Evolutionary conservation across 2,888 invertebrate genomes (phyloP), one percentile per base, ranked within the genome.

Genomic region (Dasysyrphus tricinctus): DNA sequence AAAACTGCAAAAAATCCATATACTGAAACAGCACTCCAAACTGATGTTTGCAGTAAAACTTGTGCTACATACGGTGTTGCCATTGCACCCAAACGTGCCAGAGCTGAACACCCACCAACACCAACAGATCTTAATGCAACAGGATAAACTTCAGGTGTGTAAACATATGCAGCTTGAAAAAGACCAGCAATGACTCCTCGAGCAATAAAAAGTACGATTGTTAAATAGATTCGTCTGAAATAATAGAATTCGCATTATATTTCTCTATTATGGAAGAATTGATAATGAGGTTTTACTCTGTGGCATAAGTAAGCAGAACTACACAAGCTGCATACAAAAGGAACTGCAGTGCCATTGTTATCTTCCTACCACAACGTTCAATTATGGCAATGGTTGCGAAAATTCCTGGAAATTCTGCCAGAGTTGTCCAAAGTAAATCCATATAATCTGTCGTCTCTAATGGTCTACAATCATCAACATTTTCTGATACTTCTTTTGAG

Each of bases 71-170:
- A 98, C 0, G 98, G 98, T 0, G 98, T 98, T 16, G 97, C 93
- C 96, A 98, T 98, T 29, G 98, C 98, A 11, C 98, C 98, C 11
- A 98, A 94, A 56, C 98, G 93, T 0, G 98, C 98, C 93, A 98
- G 96, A 0, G 97, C 96, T 89, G 97, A 97, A 91, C 98, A 97
- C 0, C 97, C 96, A 7, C 98, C 98, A n/a, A 98, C 96, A 0
- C 98, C 98, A 6, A 98, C 95, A 2, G 98, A 96, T 76, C 98
- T 93, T 63, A 98, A 93, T 24, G 97, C 96, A 0, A 97, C 97
- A 0, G 98, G 98, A 91, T 98, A 98, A 5, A 98, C 97, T 94
- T 98, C 98, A 8, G 98, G 98, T 7, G 98, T 98, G 91, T 98
- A 98, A 6, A 98, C 98, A 90, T 98, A 98, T 0, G 98, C 97